Base-by-base conservation (phyloP, 2,888 invertebrate genomes). In the Stenodera caucasica region DNA sequence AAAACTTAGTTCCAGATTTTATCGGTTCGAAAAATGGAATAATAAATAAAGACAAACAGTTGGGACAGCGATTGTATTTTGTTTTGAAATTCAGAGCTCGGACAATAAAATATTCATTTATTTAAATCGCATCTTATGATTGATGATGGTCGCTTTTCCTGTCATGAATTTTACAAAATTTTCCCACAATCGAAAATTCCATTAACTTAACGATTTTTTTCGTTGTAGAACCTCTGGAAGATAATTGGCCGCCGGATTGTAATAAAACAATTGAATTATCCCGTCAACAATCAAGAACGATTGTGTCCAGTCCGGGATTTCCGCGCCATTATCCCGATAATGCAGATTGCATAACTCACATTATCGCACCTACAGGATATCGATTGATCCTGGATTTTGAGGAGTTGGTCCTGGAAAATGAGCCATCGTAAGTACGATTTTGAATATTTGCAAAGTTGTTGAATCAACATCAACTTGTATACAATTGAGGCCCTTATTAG, bases 271-370 rank as follows among this genome's bases (percentile, higher is more conserved):
- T 91, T 7, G 75, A 82, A 15, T 80, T 92, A 69, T 85, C 87
- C 5, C 85, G 85, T 71, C 85, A 86, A 64, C 86, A 87, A 75
- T 86, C 88, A 0, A 84, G 87, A 68, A 86, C 87, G 0, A 83
- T 86, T 0, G 82, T 92, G n/a, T 87, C 89, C 53, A 92, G 91
- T 75, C 94, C 94, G 2, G 89, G 88, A 37, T 94, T 90, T 78
- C 94, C 94, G 0, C 83, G 86, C 14, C 85, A 86, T 15, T 94
- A 94, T 81, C 90, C 89, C 0, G 88, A 90, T 74, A 90, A 90
- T 76, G 85, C 88, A 45, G 85, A 88, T 68, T 95, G 95, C 78
- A 83, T 86, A 69, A 91, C 88, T 70, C 85, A 85, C 63, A 84
- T 95, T 53, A 81, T 82, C 4, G 89, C 90, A 2, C 89, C 90